Evolutionary conservation across 2,888 invertebrate genomes (phyloP), one percentile per base, ranked within the genome.

Genomic region (Coleophora deauratella): DNA sequence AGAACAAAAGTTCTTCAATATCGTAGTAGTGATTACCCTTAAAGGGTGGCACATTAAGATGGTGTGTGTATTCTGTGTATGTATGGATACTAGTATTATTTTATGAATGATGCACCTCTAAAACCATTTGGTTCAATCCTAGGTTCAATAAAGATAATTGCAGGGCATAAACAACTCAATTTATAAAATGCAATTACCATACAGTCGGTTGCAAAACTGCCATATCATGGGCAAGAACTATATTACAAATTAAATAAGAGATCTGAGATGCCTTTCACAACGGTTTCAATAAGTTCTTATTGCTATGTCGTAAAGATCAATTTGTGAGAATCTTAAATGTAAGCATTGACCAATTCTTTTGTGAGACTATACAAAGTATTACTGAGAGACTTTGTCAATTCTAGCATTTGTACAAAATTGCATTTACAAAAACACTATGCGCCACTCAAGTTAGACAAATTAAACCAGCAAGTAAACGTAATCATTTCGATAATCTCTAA

Each of bases 201-300:
- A 42, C 41, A 38, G 31, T 21, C 37, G 38, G 44, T 47, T 47
- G 38, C 42, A 44, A 45, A 45, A 45, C 45, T 39, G 45, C 40
- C 47, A 30, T 21, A 3, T 41, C 43, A 40, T 32, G 11, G 33
- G 41, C 40, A 42, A 40, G 21, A 37, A 36, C 41, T 42, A 21
- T 21, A 43, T 47, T 44, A 43, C 42, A 33, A 41, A 42, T 42
- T 45, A 42, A 44, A 38, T 37, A 45, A 40, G 12, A 40, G 12
- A 40, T 37, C 40, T 7, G 21, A 12, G 35, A n/a, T 33, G 37
- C 38, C 38, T 43, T 43, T 43, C 42, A 39, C 43, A 39, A 39
- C 32, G 21, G 32, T 43, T n/a, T 36, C 11, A 10, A 11, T 27
- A 21, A 12, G 28, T 33, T 39, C 36, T 39, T 43, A 43, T 33